phyloP scores from a whole-genome alignment of 2,888 invertebrate genomes.

The Chydorus sphaericus region DNA sequence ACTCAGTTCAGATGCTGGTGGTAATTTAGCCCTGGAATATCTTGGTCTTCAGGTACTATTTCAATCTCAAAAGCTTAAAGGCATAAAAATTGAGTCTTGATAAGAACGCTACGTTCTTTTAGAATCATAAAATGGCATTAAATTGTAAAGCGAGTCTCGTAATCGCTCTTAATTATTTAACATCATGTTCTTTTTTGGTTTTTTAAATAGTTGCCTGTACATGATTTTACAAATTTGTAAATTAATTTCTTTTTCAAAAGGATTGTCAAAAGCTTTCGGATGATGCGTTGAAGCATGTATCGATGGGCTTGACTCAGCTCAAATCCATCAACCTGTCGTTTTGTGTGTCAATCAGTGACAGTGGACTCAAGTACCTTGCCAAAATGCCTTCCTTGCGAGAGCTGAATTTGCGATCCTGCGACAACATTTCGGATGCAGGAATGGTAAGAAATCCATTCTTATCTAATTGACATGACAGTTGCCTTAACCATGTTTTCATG shows the following conservation, averaged over 20 bases:
- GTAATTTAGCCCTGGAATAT: conserved; percentile 56
- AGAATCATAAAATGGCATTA: too few species aligned
- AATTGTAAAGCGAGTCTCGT: too few species aligned
- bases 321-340: conserved; percentile 83
- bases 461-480: too few species aligned
- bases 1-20: conserved; percentile 22
- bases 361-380: conserved; percentile 73
- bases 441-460: too few species aligned
- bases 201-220: neutral
- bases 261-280: conserved; percentile 90
- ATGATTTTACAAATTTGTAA: neutral
- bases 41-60: conserved; percentile 41
- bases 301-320: conserved; percentile 61
- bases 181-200: neutral
- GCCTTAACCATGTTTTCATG: too few species aligned
- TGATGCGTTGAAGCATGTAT: conserved; percentile 71
- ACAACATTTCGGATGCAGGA: conserved; percentile 82
- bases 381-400: conserved; percentile 69
- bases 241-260: conserved; percentile 34
- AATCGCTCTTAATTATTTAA: neutral
- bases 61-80: too few species aligned
- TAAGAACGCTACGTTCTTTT: too few species aligned
- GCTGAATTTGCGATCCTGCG: conserved; percentile 79
- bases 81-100: too few species aligned
- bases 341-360: conserved; percentile 87